A percentile compares a stretch with the other conserved stretches of the same genome.
These are phyloP conservation scores for Plutella xylostella DNA, from an alignment of 2,888 invertebrate genomes.

Conservation along the genomic window DNA sequence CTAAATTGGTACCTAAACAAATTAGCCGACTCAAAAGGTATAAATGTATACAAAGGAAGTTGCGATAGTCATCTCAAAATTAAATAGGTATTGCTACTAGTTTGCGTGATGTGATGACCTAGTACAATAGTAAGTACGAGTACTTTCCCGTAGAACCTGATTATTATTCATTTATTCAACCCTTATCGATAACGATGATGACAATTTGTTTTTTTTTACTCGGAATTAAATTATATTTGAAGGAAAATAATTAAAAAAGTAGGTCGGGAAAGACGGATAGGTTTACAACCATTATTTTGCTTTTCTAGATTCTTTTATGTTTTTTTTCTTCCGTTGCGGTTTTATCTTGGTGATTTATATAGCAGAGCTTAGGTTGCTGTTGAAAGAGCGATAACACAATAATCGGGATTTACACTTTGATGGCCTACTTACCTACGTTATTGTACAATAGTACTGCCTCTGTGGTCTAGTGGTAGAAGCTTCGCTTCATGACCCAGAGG, in stretches of 20 bases:
- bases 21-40: too few relatives aligned
- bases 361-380: too few relatives aligned
- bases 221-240: constrained; percentile 1
- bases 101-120: too few relatives aligned
- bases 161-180: constrained; percentile 43
- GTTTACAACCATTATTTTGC: constrained; percentile 14
- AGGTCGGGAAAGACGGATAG: constrained; percentile 21
- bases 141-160: constrained; percentile 10
- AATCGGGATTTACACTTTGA: not conserved
- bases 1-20: too few relatives aligned
- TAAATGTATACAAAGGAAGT: too few relatives aligned
- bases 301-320: constrained; percentile 16
- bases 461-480: too few relatives aligned
- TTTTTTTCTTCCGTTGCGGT: constrained; percentile 7
- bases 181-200: constrained; percentile 34
- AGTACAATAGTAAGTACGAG: too few relatives aligned
- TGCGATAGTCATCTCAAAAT: too few relatives aligned
- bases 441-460: too few relatives aligned
- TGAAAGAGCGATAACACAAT: not conserved
- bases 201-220: constrained; percentile 24
- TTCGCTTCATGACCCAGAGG: too few relatives aligned
- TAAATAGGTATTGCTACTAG: too few relatives aligned
- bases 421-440: too few relatives aligned
- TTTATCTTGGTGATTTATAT: not conserved
- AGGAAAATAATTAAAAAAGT: constrained; percentile 12